Base-by-base conservation (phyloP, 2,797 vertebrate species). In the Eospalax fontanierii region DNA sequence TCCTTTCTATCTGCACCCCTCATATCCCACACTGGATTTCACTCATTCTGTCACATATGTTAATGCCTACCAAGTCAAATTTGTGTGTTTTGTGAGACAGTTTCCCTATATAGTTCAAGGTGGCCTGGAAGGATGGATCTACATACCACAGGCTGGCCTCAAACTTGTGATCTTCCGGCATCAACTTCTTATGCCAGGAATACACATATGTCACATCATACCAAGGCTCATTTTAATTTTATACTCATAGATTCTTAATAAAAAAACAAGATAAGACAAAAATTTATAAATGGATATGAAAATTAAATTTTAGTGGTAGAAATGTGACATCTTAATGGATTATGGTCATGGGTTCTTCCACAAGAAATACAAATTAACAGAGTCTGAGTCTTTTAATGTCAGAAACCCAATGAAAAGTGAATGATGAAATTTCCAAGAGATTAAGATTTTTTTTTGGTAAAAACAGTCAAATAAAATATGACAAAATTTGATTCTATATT, bases 331-430 rank as follows among this genome's bases (percentile, higher is more conserved):
- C 6, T 95, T 93, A 78, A 61, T 54, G 2, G 78, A 81, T 89
- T 89, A 79, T 79, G 22, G 3, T 24, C 71, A 68, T 87, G 4
- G 33, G 3, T 33, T 87, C 12, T 68, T 90, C 63, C 81, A 35
- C 18, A 84, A 84, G 54, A 94, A 96, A 4, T 21, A 90, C 8
- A 90, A 82, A 91, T 76, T 94, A 86, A 59, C 61, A 94, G 43
- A 15, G 3, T 87, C 38, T 71, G 46, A 74, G 16, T 65, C 73
- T 86, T 73, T 79, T 85, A 92, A 93, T 82, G 22, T 87, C 33
- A 91, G 19, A 28, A 85, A 46, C 12, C 3, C 30, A 78, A 88
- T 68, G 33, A 85, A 93, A 93, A 90, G 10, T 82, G n/a, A 95
- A 90, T 59, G 46, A 86, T 79, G 50, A 90, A 82, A 26, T 12